Percentiles rank a stretch among this genome's conserved stretches.
Evolutionary conservation across 2,797 vertebrate species (phyloP).

Genomic region (Sphenopsis melanotis): DNA sequence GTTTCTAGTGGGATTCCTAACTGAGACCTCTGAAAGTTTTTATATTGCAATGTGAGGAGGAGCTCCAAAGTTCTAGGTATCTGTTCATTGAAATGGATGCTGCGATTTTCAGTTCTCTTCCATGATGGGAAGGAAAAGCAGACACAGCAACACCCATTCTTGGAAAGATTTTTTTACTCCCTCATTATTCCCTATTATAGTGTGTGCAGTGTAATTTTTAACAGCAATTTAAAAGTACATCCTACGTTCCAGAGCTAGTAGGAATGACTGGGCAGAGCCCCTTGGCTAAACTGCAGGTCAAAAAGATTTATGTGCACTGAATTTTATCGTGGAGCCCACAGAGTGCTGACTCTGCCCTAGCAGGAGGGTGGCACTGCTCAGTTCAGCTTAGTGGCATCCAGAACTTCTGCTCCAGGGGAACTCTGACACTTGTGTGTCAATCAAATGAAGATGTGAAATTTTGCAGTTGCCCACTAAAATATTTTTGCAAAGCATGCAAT

Average conservation of each 20-base stretch:
- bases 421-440: neutral
- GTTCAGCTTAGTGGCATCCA: neutral
- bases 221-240: neutral
- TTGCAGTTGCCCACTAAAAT: neutral
- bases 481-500: neutral
- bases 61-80: neutral
- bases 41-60: neutral
- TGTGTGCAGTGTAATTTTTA: neutral
- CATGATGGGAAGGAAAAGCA: neutral
- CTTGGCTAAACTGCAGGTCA: neutral
- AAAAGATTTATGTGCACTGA: neutral
- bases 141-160: neutral
- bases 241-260: neutral
- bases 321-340: neutral
- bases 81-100: neutral
- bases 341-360: neutral
- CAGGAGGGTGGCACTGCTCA: neutral
- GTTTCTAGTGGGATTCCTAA: neutral
- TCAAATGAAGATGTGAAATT: neutral
- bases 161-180: neutral
- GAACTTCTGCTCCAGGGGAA: neutral
- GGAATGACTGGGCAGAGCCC: neutral
- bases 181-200: neutral
- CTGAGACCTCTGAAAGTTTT: neutral
- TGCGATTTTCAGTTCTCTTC: neutral